phyloP scores from a whole-genome alignment of 2,113 vertebrate genomes.

The Tragulus kanchil region DNA sequence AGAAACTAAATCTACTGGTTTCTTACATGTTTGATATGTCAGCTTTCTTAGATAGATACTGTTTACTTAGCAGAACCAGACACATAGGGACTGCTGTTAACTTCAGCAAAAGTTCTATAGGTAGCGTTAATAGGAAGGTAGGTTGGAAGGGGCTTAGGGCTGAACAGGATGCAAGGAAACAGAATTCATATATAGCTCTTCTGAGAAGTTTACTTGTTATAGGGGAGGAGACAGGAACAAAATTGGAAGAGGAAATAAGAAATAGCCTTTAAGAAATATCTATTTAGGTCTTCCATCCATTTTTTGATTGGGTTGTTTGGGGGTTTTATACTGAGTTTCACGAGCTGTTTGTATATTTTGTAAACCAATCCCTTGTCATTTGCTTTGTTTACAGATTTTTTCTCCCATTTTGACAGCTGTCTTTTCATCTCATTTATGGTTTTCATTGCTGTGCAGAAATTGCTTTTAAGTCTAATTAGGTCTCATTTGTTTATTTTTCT shows the following conservation, averaged over 20 bases:
- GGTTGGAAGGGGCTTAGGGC: neutral
- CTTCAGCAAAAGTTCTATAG: neutral
- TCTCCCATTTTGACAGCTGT: neutral
- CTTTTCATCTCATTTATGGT: neutral
- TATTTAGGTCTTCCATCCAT: neutral
- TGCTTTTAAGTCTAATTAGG: neutral
- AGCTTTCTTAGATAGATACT: neutral
- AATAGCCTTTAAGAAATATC: neutral
- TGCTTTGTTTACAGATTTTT: neutral
- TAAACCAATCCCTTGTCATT: neutral
- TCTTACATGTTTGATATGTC: neutral
- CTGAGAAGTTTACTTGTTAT: neutral
- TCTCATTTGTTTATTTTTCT: neutral
- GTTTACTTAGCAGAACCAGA: neutral
- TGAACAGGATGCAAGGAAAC: neutral
- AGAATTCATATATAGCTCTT: neutral
- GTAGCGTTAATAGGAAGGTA: neutral
- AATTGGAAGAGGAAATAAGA: neutral
- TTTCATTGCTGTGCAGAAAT: neutral
- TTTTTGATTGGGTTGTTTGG: neutral
- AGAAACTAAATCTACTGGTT: accelerated
- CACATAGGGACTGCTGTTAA: accelerated
- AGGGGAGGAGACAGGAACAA: neutral
- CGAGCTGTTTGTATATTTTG: neutral
- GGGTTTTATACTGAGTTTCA: neutral